Evolutionary conservation across 2,888 invertebrate genomes (phyloP).

Genomic region (Candidula unifasciata): DNA sequence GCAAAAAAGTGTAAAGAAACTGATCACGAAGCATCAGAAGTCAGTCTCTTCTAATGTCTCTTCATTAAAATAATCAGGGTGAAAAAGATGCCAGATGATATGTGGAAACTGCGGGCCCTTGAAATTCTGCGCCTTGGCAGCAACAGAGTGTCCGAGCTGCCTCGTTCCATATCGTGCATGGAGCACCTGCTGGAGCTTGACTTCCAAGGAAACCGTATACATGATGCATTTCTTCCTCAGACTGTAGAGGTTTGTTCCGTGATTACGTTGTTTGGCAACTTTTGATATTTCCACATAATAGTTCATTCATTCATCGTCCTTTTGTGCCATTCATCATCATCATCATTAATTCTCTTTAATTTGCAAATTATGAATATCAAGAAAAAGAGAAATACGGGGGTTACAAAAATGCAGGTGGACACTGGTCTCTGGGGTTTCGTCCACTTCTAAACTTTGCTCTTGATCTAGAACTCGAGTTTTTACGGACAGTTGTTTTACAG

Average conservation of each 20-base stretch:
- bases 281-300: too few relatives aligned
- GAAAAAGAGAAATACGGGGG: too few relatives aligned
- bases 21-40: background rate
- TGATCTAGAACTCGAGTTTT: too few relatives aligned
- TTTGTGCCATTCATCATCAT: too few relatives aligned
- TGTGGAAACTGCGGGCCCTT: slow-evolving; percentile 18
- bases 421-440: too few relatives aligned
- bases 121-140: slow-evolving; percentile 29
- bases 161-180: slow-evolving; percentile 59
- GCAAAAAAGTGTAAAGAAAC: background rate
- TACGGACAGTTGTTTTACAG: too few relatives aligned
- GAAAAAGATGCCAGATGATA: slow-evolving; percentile 24
- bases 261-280: too few relatives aligned
- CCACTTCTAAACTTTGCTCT: too few relatives aligned
- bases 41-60: background rate
- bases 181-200: slow-evolving; percentile 67
- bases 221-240: slow-evolving; percentile 56
- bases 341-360: too few relatives aligned
- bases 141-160: slow-evolving; percentile 30
- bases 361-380: too few relatives aligned
- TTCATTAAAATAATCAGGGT: slow-evolving; percentile 11
- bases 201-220: slow-evolving; percentile 69
- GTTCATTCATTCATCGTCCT: too few relatives aligned
- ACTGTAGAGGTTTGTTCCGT: slow-evolving; percentile 32
- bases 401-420: too few relatives aligned